These are phyloP conservation scores for Arrhamphus sclerolepis DNA, from an alignment of 2,797 vertebrate genomes.

Conservation along the genomic window DNA sequence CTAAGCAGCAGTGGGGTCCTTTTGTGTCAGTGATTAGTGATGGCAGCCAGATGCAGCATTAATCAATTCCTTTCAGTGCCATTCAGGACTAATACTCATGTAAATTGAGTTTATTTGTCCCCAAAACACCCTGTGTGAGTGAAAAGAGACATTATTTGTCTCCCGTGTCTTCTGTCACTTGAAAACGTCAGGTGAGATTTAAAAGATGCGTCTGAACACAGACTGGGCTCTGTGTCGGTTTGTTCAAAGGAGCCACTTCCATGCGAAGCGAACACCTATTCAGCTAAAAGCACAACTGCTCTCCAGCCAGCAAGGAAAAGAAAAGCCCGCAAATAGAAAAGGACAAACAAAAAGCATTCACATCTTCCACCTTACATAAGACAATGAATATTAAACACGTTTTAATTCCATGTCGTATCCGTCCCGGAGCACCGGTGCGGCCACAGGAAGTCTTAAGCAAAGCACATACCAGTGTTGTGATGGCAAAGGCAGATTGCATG, in stretches of 20 bases:
- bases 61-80: slow-evolving; percentile 28
- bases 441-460: slow-evolving; percentile 39
- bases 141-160: slow-evolving; percentile 18
- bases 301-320: neutral
- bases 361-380: neutral
- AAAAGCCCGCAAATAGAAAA: neutral
- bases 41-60: slow-evolving; percentile 20
- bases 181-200: slow-evolving; percentile 13
- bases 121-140: slow-evolving; percentile 19
- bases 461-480: slow-evolving; percentile 42
- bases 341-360: neutral
- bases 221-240: slow-evolving; percentile 1
- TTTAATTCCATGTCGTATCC: slow-evolving; percentile 2
- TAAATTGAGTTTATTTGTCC: slow-evolving; percentile 15
- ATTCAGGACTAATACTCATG: slow-evolving; percentile 5
- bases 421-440: neutral
- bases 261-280: slow-evolving; percentile 7
- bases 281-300: neutral
- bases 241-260: slow-evolving; percentile 2
- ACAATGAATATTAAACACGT: neutral
- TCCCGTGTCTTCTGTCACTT: slow-evolving; percentile 16
- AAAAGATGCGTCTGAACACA: neutral
- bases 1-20: slow-evolving; percentile 17
- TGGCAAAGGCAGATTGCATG: slow-evolving; percentile 34
- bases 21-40: slow-evolving; percentile 47